These are phyloP conservation scores for Aegithalos caudatus DNA, from an alignment of 2,113 vertebrate species.

Conservation along the genomic window DNA sequence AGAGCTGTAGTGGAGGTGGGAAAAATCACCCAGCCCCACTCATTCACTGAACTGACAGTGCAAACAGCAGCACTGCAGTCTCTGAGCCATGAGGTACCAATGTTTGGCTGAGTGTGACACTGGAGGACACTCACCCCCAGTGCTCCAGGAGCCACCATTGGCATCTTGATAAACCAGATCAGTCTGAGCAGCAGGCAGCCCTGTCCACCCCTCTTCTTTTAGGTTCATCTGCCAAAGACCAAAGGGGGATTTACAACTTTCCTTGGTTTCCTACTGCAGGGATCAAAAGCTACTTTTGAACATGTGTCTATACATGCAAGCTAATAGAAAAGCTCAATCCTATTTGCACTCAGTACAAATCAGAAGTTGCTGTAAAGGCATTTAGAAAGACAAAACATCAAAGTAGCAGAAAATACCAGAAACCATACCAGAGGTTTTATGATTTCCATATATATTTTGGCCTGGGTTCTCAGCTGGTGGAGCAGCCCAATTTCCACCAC, in stretches of 20 bases:
- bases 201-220: background rate
- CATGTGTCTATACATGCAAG: fast-evolving
- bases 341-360: background rate
- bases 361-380: background rate
- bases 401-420: background rate
- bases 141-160: background rate
- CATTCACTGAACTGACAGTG: background rate
- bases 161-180: background rate
- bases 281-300: background rate
- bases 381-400: background rate
- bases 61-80: background rate
- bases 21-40: background rate
- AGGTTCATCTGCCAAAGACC: background rate
- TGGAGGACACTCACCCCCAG: background rate
- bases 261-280: background rate
- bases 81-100: background rate
- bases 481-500: background rate
- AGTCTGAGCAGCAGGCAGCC: background rate
- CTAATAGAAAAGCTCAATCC: background rate
- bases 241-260: background rate
- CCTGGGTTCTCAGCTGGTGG: background rate
- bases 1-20: background rate
- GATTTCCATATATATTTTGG: background rate
- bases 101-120: background rate
- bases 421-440: background rate